A percentile compares a stretch with the other conserved stretches of the same genome.
phyloP scores from a whole-genome alignment of 2,888 invertebrate species.

The Atethmia centrago region DNA sequence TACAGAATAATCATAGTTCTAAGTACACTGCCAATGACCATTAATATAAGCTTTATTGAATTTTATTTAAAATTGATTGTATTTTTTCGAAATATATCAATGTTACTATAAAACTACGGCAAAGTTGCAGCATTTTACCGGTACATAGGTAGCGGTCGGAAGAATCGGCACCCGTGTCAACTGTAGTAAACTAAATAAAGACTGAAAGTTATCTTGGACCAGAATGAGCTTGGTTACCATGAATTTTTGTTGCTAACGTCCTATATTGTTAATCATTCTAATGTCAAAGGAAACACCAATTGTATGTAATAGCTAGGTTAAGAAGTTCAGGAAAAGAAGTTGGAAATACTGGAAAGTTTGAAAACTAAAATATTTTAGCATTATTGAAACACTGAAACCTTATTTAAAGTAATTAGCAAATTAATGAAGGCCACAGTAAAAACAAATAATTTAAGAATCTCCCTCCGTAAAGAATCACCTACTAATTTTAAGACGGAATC shows the following conservation, averaged over 20 bases:
- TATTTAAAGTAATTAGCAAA: neutral
- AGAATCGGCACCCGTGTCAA: too few species aligned
- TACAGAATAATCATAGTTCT: too few species aligned
- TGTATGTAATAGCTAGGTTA: neutral
- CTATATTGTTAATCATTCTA: neutral
- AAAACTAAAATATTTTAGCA: neutral
- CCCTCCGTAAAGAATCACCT: neutral
- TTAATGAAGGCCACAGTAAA: neutral
- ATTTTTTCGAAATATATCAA: too few species aligned
- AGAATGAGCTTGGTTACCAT: neutral
- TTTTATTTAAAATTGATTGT: too few species aligned
- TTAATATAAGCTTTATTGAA: too few species aligned
- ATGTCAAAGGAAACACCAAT: neutral
- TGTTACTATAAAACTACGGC: too few species aligned
- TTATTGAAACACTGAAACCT: neutral
- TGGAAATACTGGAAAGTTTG: neutral
- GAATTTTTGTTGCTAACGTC: neutral
- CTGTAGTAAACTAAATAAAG: neutral
- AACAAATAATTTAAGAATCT: conserved; percentile 9
- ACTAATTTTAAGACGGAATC: conserved; percentile 4
- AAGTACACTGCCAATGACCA: too few species aligned
- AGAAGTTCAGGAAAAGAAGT: neutral
- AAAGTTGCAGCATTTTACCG: too few species aligned
- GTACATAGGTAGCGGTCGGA: too few species aligned
- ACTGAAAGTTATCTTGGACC: neutral